phyloP scores from a whole-genome alignment of 2,888 invertebrate genomes.

The Smittia aterrima region DNA sequence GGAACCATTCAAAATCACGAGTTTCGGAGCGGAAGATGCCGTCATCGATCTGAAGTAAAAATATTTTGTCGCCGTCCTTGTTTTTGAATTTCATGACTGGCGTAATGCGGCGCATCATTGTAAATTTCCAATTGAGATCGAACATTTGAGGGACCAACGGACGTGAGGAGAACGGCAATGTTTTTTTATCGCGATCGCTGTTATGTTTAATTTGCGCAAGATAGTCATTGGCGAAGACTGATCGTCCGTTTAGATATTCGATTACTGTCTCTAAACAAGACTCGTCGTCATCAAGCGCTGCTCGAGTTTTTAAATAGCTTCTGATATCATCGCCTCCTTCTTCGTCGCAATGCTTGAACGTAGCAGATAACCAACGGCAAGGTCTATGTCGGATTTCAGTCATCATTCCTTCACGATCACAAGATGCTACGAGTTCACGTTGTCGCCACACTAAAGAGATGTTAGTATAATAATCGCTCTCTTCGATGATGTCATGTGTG shows the following conservation, averaged over 20 bases:
- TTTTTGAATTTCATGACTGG: background rate
- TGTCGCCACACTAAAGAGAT: background rate
- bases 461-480: background rate
- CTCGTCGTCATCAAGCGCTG: constrained; percentile 7
- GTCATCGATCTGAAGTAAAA: background rate
- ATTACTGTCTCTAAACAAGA: background rate
- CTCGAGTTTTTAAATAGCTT: background rate
- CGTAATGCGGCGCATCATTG: background rate
- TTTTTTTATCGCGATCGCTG: background rate
- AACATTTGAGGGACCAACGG: constrained; percentile 5
- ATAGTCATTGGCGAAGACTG: background rate
- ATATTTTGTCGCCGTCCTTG: background rate
- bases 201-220: background rate
- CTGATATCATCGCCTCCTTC: background rate
- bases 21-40: background rate
- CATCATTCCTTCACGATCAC: background rate
- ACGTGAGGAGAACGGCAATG: background rate
- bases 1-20: constrained; percentile 17
- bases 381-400: background rate
- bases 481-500: background rate
- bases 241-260: background rate
- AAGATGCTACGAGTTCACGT: background rate
- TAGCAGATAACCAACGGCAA: background rate
- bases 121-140: background rate
- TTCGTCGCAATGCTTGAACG: background rate